phyloP scores from a whole-genome alignment of 30 jellyfish, hydroid and myxozoan genomes.

The Chrysaora quinquecirrha region DNA sequence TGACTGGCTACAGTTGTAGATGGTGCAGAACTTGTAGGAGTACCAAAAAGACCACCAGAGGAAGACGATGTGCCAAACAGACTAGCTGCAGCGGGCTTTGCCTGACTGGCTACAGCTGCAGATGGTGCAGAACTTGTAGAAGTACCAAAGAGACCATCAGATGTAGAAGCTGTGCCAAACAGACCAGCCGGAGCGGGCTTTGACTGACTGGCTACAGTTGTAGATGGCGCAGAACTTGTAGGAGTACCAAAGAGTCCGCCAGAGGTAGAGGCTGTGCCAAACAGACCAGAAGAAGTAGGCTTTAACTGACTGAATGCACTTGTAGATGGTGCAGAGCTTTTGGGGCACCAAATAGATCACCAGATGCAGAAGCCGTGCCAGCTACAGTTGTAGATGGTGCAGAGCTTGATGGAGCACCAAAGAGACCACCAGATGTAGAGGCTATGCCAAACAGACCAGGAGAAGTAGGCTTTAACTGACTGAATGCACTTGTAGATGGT shows the following conservation, averaged over 20 bases:
- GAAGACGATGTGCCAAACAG: slow-evolving; percentile 37
- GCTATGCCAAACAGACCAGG: slow-evolving; percentile 48
- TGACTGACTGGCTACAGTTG: background rate
- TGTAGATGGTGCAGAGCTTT: slow-evolving; percentile 10
- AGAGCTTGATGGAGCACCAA: background rate
- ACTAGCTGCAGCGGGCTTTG: slow-evolving; percentile 30
- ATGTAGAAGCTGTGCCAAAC: slow-evolving; percentile 53
- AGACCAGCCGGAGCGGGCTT: slow-evolving; percentile 21
- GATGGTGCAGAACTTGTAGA: slow-evolving; percentile 21
- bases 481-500: background rate
- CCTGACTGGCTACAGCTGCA: slow-evolving; percentile 1
- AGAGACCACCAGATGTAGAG: slow-evolving; percentile 27
- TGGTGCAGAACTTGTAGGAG: slow-evolving; percentile 21
- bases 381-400: background rate
- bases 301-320: slow-evolving; percentile 5
- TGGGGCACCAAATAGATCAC: slow-evolving; percentile 12
- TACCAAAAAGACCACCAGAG: slow-evolving; percentile 38
- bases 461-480: background rate
- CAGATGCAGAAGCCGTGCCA: slow-evolving; percentile 22
- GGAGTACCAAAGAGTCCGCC: slow-evolving; percentile 37
- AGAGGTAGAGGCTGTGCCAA: slow-evolving; percentile 56
- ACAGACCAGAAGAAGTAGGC: slow-evolving; percentile 27
- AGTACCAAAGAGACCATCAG: slow-evolving; percentile 72
- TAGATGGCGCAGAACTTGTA: slow-evolving; percentile 36
- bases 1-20: slow-evolving; percentile 21